These are phyloP conservation scores for Leptinotarsa peninsularis DNA, from an alignment of 2,888 invertebrate species.

Conservation along the genomic window DNA sequence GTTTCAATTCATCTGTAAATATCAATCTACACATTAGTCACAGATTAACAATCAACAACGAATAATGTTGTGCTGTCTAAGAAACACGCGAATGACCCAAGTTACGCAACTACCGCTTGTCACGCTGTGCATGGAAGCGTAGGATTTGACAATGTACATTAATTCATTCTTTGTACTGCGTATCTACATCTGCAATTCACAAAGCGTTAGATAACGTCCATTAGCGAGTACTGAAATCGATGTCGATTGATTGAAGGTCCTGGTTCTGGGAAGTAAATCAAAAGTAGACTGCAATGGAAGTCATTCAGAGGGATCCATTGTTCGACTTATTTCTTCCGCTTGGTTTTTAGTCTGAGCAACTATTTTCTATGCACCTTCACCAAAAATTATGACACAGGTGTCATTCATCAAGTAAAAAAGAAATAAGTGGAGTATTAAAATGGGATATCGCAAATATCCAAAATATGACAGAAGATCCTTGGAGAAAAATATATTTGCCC, in stretches of 20 bases:
- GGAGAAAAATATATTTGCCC: too few relatives aligned
- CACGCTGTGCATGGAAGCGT: constrained; percentile 29
- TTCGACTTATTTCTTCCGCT: background rate
- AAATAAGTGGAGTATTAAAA: too few relatives aligned
- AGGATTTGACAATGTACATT: constrained; percentile 28
- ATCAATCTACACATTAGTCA: background rate
- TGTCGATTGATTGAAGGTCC: constrained; percentile 15
- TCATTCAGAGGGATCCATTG: background rate
- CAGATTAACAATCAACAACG: constrained; percentile 3
- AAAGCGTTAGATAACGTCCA: constrained; percentile 23
- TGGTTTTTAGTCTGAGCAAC: background rate
- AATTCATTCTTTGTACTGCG: constrained; percentile 18
- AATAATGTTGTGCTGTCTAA: background rate
- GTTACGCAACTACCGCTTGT: constrained; percentile 29
- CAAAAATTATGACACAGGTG: too few relatives aligned
- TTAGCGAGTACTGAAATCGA: constrained; percentile 21
- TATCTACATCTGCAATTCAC: constrained; percentile 24
- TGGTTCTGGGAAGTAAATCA: constrained; percentile 14
- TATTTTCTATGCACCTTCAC: background rate
- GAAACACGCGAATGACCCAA: constrained; percentile 18
- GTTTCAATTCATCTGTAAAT: background rate
- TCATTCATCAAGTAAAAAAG: too few relatives aligned
- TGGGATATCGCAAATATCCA: too few relatives aligned
- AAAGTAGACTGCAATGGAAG: background rate
- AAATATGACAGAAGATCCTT: too few relatives aligned